A percentile compares a stretch with the other conserved stretches of the same genome.
These are phyloP conservation scores for Cephus runcator DNA, from an alignment of 2,888 invertebrate genomes.

Conservation along the genomic window DNA sequence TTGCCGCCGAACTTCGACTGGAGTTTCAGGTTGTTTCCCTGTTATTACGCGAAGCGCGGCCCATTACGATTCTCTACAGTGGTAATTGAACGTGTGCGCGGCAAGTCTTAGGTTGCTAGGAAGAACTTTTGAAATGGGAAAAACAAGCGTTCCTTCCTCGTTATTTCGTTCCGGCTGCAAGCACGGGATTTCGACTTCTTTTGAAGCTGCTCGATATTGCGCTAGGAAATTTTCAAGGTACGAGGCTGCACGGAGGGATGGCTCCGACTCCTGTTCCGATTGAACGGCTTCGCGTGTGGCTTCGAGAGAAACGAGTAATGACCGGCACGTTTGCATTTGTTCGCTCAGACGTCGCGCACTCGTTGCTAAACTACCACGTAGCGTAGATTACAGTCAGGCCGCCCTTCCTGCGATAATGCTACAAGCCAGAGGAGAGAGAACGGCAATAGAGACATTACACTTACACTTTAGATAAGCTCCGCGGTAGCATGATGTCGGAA, in stretches of 20 bases:
- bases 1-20: background rate
- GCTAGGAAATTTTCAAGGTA: background rate
- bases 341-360: background rate
- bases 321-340: background rate
- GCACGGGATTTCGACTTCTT: background rate
- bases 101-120: background rate
- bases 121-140: background rate
- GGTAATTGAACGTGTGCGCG: background rate
- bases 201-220: background rate
- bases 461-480: constrained; percentile 43
- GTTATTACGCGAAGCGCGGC: background rate
- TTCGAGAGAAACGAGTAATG: background rate
- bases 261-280: background rate
- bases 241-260: background rate
- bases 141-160: background rate
- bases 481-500: constrained; percentile 23
- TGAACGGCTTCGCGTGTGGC: background rate
- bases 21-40: background rate
- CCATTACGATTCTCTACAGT: background rate
- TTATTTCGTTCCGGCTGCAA: background rate
- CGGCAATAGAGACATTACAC: constrained; percentile 45
- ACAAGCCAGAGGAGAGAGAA: background rate
- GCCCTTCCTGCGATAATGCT: background rate
- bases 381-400: background rate
- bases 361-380: background rate